phyloP scores from a whole-genome alignment of 2,888 invertebrate species.

The Drosophila anomalata region DNA sequence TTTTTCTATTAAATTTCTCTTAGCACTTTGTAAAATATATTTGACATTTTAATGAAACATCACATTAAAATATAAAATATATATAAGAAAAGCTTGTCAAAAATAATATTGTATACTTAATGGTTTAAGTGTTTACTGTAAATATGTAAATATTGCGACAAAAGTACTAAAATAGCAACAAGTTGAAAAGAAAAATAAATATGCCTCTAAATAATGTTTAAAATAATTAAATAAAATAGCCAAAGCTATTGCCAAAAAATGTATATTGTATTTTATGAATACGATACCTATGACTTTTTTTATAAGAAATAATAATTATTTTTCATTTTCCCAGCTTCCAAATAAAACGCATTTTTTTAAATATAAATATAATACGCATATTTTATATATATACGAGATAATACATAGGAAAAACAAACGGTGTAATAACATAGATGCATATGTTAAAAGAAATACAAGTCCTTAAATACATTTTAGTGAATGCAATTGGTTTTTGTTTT shows the following conservation, averaged over 20 bases:
- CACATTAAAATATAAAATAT: background rate
- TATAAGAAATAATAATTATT: too few relatives aligned
- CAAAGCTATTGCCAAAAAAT: background rate
- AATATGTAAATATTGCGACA: conserved; percentile 12
- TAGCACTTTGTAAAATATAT: background rate
- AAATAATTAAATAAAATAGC: background rate
- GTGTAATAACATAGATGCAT: conserved; percentile 56
- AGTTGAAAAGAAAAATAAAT: background rate
- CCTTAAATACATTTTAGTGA: conserved; percentile 56
- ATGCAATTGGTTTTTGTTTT: conserved; percentile 36
- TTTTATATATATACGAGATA: conserved; percentile 65
- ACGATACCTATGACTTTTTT: too few relatives aligned
- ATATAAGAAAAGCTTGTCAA: background rate
- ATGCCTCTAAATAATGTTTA: conserved; percentile 2
- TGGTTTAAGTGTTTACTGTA: background rate
- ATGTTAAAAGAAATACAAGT: conserved; percentile 42
- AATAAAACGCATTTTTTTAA: conserved; percentile 42
- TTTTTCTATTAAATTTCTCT: background rate
- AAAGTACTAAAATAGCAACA: conserved; percentile 29
- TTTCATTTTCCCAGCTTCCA: background rate
- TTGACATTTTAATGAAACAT: background rate
- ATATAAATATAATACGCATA: conserved; percentile 57
- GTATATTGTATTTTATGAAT: background rate
- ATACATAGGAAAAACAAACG: conserved; percentile 71
- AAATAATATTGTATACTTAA: background rate